phyloP scores from a whole-genome alignment of 2,113 vertebrate genomes.

The Danio rerio region GRCz12tu NC_133183.1:33168001-33168500 shows the following conservation, averaged over 20 bases:
- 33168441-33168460: conserved; percentile 27
- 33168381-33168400: conserved; percentile 49
- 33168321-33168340: conserved; percentile 21
- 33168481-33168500: conserved; percentile 11
- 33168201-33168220: conserved; percentile 8
- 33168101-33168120: conserved; percentile 46
- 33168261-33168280: conserved; percentile 1
- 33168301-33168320: background rate
- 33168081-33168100: conserved; percentile 30
- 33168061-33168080: too few species aligned
- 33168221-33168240: conserved; percentile 17
- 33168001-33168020: background rate
- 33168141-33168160: conserved; percentile 45
- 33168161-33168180: background rate
- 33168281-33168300: background rate
- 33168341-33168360: conserved; percentile 31
- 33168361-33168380: conserved; percentile 45
- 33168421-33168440: conserved; percentile 21
- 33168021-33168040: too few species aligned
- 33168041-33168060: too few species aligned
- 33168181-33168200: conserved; percentile 2
- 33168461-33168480: conserved; percentile 7
- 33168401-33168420: conserved; percentile 27
- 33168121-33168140: conserved; percentile 24
- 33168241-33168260: conserved; percentile 7